A percentile compares a stretch with the other conserved stretches of the same genome.
Conservation (phyloP, 2,888 invertebrate genomes). For the Steromphala cineraria region DNA sequence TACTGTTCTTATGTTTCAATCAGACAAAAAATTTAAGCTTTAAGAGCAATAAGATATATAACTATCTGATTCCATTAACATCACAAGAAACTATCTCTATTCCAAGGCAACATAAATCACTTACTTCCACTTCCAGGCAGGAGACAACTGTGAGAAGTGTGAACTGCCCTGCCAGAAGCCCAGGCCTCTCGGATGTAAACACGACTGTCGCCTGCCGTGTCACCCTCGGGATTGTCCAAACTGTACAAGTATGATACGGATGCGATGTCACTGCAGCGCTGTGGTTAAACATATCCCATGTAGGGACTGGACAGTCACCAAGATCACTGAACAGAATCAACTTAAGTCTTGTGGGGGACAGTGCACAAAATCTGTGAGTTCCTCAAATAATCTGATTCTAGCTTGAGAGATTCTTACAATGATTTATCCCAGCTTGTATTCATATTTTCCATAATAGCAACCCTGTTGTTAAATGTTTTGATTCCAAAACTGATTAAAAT, state of each 20-base stretch:
- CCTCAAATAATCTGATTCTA: too few species aligned
- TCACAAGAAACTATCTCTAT: too few species aligned
- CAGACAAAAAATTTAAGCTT: too few species aligned
- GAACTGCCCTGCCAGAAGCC: slow-evolving; percentile 70
- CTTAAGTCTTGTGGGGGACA: slow-evolving; percentile 85
- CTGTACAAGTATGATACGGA: slow-evolving; percentile 78
- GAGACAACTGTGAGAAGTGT: slow-evolving; percentile 72
- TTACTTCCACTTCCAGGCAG: slow-evolving; percentile 59
- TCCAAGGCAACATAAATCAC: too few species aligned
- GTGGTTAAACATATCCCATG: slow-evolving; percentile 87
- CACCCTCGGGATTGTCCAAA: slow-evolving; percentile 83
- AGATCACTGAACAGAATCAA: slow-evolving; percentile 74
- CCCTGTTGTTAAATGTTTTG: too few species aligned
- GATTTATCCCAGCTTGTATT: too few species aligned
- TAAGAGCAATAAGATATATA: too few species aligned
- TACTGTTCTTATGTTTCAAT: too few species aligned
- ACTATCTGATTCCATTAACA: too few species aligned
- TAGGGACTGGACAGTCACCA: slow-evolving; percentile 79
- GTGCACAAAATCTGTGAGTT: slow-evolving; percentile 86
- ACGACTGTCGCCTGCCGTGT: slow-evolving; percentile 81
- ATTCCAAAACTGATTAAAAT: too few species aligned
- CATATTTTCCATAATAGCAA: too few species aligned
- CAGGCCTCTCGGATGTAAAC: slow-evolving; percentile 83
- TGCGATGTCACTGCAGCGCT: slow-evolving; percentile 88
- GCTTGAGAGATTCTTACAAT: too few species aligned